Conservation (phyloP, 2,797 vertebrate species). For the Brotula barbata region DNA sequence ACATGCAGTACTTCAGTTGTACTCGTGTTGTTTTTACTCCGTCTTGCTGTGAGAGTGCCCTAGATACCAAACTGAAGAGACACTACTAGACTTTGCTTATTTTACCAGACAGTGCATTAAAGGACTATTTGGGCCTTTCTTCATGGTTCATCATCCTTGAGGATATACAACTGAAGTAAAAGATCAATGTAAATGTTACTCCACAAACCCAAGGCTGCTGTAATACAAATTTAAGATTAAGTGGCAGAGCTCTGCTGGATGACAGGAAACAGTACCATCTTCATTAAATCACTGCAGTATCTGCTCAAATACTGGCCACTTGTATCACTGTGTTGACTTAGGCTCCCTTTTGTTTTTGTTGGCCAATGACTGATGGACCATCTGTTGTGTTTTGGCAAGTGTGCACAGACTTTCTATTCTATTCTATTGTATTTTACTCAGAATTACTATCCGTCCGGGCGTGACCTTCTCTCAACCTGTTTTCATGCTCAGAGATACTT, state of each 20-base stretch:
- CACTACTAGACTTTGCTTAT: too few species aligned
- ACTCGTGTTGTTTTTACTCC: too few species aligned
- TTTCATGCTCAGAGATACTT: conserved; percentile 24
- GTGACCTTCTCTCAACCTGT: conserved; percentile 55
- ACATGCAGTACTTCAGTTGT: too few species aligned
- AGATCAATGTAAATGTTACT: not conserved
- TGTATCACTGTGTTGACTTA: conserved; percentile 5
- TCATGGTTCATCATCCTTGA: too few species aligned
- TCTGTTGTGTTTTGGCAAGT: conserved; percentile 33
- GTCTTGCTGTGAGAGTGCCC: too few species aligned
- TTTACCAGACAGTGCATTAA: not conserved
- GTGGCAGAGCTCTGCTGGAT: conserved; percentile 1
- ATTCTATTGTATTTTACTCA: conserved; percentile 20
- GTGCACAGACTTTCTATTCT: conserved; percentile 10
- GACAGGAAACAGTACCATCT: conserved; percentile 18
- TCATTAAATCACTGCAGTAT: conserved; percentile 20
- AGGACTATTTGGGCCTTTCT: too few species aligned
- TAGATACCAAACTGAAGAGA: too few species aligned
- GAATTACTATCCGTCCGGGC: conserved; percentile 29
- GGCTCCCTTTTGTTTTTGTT: conserved; percentile 14
- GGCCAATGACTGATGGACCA: conserved; percentile 24
- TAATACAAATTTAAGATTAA: not conserved
- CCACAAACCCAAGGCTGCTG: not conserved
- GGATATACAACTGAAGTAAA: not conserved
- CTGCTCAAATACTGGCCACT: conserved; percentile 2